Evolutionary conservation across 2,113 vertebrate species (phyloP).

Genomic region (Pomatorhinus ruficollis): DNA sequence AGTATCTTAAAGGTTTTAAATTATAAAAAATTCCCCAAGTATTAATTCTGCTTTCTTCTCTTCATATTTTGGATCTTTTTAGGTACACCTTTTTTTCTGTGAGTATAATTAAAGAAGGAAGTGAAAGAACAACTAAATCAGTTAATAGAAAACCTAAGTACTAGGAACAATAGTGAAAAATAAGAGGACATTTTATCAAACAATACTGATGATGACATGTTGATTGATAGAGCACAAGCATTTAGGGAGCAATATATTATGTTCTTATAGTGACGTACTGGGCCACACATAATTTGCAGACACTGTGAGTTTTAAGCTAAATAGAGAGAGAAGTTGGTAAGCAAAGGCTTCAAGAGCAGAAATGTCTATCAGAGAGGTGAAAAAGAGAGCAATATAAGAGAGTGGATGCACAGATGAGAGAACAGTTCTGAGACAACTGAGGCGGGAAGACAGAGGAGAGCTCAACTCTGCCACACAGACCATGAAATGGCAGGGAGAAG

Average conservation of each 20-base stretch:
- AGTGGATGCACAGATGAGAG: neutral
- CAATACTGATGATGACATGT: neutral
- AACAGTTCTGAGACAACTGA: neutral
- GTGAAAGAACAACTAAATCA: neutral
- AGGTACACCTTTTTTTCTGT: neutral
- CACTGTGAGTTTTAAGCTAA: neutral
- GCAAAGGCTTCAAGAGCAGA: neutral
- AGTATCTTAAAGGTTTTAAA: slow-evolving; percentile 7
- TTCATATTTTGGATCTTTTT: neutral
- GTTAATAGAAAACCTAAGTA: neutral
- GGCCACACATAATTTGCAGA: neutral
- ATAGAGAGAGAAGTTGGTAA: neutral
- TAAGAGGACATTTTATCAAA: neutral
- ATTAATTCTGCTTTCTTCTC: neutral
- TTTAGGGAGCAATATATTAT: neutral
- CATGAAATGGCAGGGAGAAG: neutral
- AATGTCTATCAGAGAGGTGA: neutral
- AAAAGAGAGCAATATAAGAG: neutral
- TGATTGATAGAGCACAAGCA: neutral
- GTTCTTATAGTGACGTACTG: neutral
- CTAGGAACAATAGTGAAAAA: neutral
- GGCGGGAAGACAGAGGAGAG: neutral
- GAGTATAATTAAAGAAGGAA: neutral
- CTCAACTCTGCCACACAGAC: neutral
- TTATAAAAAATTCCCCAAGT: neutral